phyloP scores from a whole-genome alignment of 2,888 invertebrate species.

The Sepiola atlantica region DNA sequence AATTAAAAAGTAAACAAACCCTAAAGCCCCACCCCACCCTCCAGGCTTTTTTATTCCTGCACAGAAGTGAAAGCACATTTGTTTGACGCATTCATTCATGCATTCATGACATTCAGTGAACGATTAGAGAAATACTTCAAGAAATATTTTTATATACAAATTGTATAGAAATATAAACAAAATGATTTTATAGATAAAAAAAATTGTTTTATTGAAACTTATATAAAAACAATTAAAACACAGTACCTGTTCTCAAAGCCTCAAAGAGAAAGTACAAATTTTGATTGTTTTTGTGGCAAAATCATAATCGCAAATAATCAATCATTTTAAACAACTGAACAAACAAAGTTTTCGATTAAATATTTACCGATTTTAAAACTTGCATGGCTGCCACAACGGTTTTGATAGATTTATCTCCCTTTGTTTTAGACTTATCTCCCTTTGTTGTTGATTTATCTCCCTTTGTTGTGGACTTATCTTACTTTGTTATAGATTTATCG shows the following conservation, averaged over 20 bases:
- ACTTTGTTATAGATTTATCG: no score
- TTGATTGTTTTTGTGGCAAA: background rate
- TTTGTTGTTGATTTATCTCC: background rate
- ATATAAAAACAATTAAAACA: background rate
- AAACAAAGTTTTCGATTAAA: no score
- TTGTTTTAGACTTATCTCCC: background rate
- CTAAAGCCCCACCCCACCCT: no score
- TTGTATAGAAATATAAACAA: background rate
- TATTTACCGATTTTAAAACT: no score
- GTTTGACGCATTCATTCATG: no score
- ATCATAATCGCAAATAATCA: background rate
- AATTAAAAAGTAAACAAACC: no score
- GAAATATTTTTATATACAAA: no score
- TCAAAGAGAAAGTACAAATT: background rate
- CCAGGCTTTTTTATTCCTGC: no score
- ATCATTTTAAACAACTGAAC: background rate
- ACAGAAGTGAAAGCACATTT: no score
- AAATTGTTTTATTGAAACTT: background rate
- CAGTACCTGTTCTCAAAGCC: background rate
- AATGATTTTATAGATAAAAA: background rate
- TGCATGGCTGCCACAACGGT: no score
- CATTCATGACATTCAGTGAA: background rate
- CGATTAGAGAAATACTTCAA: background rate
- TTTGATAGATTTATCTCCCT: background rate
- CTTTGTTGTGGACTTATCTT: no score